Percentiles rank a stretch among this genome's conserved stretches.
Conservation (phyloP, 2,113 vertebrate species). For the Melanerpes aurifrons region DNA sequence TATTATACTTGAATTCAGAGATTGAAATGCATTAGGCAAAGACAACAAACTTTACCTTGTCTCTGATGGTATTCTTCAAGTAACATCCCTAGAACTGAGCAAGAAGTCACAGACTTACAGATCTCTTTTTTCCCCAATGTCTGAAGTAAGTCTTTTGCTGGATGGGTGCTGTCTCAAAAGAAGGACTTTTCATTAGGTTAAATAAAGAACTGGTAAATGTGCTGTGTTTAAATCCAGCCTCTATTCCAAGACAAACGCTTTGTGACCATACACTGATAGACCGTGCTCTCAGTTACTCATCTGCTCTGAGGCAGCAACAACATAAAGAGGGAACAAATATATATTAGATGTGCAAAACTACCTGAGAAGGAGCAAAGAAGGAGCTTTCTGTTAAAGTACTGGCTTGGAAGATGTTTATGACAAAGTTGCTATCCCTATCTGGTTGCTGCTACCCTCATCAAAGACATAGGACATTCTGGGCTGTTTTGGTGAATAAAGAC, state of each 20-base stretch:
- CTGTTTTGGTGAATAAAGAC: neutral
- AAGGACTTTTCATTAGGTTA: neutral
- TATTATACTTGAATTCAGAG: neutral
- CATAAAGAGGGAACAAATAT: neutral
- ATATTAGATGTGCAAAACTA: neutral
- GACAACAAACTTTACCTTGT: neutral
- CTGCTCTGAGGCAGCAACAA: neutral
- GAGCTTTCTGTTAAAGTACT: neutral
- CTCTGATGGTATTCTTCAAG: neutral
- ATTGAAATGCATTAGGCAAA: neutral
- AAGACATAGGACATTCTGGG: neutral
- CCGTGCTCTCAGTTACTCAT: neutral
- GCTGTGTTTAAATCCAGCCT: neutral
- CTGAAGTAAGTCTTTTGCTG: neutral
- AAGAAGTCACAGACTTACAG: neutral
- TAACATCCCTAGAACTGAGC: neutral
- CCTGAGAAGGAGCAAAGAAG: neutral
- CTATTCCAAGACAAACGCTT: neutral
- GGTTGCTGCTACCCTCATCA: neutral
- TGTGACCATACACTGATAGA: neutral
- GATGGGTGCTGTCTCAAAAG: neutral
- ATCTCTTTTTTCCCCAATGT: neutral
- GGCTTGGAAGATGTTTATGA: neutral
- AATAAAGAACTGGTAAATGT: neutral
- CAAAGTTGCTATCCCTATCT: neutral